Conservation (phyloP, 2,888 invertebrate genomes). For the Stenodera caucasica region DNA sequence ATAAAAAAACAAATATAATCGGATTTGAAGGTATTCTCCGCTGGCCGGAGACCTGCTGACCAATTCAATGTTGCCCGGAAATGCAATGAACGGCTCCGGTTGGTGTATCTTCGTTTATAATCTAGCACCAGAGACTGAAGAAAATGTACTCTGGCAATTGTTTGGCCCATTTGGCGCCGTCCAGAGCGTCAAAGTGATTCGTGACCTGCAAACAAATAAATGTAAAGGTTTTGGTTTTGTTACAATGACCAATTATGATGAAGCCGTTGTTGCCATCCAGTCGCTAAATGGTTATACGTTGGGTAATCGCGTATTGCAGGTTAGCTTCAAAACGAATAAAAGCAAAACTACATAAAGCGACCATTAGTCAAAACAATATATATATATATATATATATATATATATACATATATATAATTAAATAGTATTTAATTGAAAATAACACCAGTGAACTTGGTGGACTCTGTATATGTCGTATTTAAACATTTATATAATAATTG, state of each 20-base stretch:
- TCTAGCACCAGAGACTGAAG: conserved; percentile 88
- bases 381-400: conserved; percentile 16
- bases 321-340: conserved; percentile 95
- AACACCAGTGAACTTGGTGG: conserved; percentile 40
- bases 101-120: conserved; percentile 95
- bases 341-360: conserved; percentile 69
- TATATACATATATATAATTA: conserved; percentile 7
- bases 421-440: conserved; percentile 17
- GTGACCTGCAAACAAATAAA: conserved; percentile 89
- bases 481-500: conserved; percentile 29
- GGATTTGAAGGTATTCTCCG: conserved; percentile 70
- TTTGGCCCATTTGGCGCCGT: conserved; percentile 98
- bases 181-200: conserved; percentile 95
- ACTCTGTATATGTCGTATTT: conserved; percentile 28
- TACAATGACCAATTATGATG: conserved; percentile 98
- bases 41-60: conserved; percentile 69
- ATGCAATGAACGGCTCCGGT: conserved; percentile 84
- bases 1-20: too few species aligned
- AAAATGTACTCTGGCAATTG: conserved; percentile 89
- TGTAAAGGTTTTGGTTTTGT: conserved; percentile 99
- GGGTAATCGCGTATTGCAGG: conserved; percentile 93
- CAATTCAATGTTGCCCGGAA: conserved; percentile 81
- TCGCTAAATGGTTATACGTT: conserved; percentile 95
- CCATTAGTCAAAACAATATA: conserved; percentile 32
- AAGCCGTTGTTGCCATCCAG: conserved; percentile 94